These are phyloP conservation scores for Caloenas nicobarica DNA, from an alignment of 2,113 vertebrate genomes.

Conservation along the genomic window DNA sequence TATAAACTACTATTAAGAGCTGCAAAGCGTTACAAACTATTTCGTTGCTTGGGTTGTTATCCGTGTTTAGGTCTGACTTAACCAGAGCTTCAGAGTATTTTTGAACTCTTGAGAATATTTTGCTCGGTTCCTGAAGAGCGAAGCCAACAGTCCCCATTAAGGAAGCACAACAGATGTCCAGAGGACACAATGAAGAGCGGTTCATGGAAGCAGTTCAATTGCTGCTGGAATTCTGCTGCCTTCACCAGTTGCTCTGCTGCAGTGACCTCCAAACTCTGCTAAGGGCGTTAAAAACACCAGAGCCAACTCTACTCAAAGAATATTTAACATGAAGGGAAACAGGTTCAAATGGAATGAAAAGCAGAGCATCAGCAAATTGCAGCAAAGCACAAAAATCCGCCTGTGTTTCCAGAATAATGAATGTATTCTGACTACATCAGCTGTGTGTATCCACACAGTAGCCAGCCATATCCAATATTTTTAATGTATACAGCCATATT, in stretches of 20 bases:
- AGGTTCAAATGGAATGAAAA: conserved; percentile 60
- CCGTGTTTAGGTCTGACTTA: conserved; percentile 14
- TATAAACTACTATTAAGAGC: not conserved
- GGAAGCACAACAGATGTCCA: conserved; percentile 59
- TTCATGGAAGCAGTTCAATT: conserved; percentile 54
- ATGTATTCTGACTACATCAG: conserved; percentile 37
- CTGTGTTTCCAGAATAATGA: conserved; percentile 52
- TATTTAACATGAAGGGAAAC: conserved; percentile 54
- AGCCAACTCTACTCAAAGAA: conserved; percentile 28
- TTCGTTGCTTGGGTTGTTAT: not conserved
- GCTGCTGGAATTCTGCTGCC: conserved; percentile 52
- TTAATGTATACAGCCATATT: conserved; percentile 29
- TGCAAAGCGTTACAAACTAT: not conserved
- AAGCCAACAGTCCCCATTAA: conserved; percentile 45
- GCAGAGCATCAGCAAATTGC: conserved; percentile 49
- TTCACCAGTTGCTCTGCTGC: conserved; percentile 29
- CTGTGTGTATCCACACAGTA: not conserved
- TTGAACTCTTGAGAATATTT: conserved; percentile 31
- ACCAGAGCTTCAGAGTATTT: not conserved
- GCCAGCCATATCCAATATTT: conserved; percentile 34
- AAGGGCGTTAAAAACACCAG: conserved; percentile 38
- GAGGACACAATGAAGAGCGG: not conserved
- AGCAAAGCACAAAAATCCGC: conserved; percentile 41
- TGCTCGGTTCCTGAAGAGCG: conserved; percentile 24
- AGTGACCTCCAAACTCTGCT: conserved; percentile 53